Conservation (phyloP, 2,797 vertebrate genomes). For the Mus caroli region DNA sequence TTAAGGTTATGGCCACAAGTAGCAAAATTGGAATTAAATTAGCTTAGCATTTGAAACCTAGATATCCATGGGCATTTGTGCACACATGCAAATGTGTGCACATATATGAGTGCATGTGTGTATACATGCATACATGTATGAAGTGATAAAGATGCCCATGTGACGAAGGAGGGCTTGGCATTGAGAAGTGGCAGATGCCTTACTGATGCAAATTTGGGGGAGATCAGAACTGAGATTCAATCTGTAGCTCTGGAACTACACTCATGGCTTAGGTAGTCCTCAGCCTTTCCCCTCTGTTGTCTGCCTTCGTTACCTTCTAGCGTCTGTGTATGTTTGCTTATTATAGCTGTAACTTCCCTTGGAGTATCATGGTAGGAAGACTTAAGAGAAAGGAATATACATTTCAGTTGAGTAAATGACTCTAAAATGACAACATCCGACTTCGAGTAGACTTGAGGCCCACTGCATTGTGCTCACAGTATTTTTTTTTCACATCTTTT, state of each 20-base stretch:
- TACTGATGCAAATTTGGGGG: not conserved
- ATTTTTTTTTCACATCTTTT: too few relatives aligned
- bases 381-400: conserved; percentile 29
- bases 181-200: not conserved
- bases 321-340: not conserved
- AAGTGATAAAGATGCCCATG: not conserved
- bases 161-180: not conserved
- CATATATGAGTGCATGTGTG: too few relatives aligned
- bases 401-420: conserved; percentile 33
- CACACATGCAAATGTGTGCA: not conserved
- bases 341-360: not conserved
- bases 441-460: conserved; percentile 29
- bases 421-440: not conserved
- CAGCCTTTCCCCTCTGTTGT: not conserved
- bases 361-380: not conserved
- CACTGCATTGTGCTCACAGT: not conserved
- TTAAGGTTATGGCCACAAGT: not conserved
- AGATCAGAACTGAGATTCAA: not conserved
- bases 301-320: not conserved
- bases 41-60: not conserved
- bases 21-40: not conserved
- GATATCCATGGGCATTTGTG: not conserved
- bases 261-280: not conserved
- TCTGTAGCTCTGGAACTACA: not conserved
- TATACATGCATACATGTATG: not conserved